These are phyloP conservation scores for Orientallactaga sibirica DNA, from an alignment of 2,797 vertebrate genomes.

Conservation along the genomic window DNA sequence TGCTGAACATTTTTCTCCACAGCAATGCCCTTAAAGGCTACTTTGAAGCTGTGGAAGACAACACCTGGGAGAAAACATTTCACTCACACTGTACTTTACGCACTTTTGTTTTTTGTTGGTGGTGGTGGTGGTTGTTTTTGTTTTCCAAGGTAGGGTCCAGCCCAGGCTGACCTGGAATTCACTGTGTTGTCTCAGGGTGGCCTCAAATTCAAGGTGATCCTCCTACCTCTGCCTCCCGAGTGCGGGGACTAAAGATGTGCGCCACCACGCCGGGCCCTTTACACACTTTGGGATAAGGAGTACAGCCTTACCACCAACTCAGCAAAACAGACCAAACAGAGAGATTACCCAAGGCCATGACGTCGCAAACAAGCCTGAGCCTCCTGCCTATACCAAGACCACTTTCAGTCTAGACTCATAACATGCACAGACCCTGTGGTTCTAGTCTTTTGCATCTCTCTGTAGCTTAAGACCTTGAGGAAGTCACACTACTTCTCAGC, in stretches of 20 bases:
- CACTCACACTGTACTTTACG: not conserved
- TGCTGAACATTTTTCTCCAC: not conserved
- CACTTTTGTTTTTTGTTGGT: not conserved
- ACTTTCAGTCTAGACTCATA: not conserved
- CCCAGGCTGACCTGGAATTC: too few species aligned
- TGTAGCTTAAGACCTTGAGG: not conserved
- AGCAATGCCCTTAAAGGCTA: not conserved
- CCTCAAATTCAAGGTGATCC: too few species aligned
- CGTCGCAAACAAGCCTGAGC: not conserved
- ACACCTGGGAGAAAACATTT: too few species aligned
- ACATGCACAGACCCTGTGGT: not conserved
- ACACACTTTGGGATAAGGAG: not conserved
- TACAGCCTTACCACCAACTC: not conserved
- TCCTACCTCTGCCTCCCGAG: too few species aligned
- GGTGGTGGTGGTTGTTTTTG: too few species aligned
- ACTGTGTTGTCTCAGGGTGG: too few species aligned
- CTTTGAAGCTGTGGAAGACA: too few species aligned
- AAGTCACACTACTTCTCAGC: not conserved
- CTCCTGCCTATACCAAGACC: not conserved
- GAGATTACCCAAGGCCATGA: not conserved
- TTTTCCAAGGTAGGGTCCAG: too few species aligned
- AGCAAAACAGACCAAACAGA: slow-evolving; percentile 9
- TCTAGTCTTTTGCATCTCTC: not conserved
- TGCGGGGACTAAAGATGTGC: too few species aligned
- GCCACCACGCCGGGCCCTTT: not conserved